Base-by-base conservation (phyloP, 2,797 vertebrate species). In the Oryzias sinensis region DNA sequence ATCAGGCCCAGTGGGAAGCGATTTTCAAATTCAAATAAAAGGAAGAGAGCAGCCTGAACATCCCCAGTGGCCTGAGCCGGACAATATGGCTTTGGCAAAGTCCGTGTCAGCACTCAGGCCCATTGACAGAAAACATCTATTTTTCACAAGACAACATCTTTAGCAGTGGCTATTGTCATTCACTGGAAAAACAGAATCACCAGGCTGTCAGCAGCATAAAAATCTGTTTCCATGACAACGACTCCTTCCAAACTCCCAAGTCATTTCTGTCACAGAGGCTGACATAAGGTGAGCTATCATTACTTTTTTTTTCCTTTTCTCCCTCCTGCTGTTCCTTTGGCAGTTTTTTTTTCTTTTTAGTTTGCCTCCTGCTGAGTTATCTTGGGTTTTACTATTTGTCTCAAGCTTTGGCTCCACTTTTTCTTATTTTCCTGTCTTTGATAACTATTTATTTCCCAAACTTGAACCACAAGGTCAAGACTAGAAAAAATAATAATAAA, bases 141-240 rank as follows among this genome's bases (percentile, higher is more conserved):
- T 84, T 79, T 73, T 72, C 72, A 66, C 53, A 60, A 68, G 73
- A 66, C 82, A 82, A 87, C 79, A 87, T 89, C 83, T 88, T 84
- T 79, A 87, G 87, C 65, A 13, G 70, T 33, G 56, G 72, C 40
- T 62, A 80, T 82, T 81, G 77, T 85, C 85, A 81, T 67, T 62
- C 63, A 44, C 59, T 58, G 42, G 45, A 54, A 63, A 77, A 76
- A 71, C 62, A 79, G 74, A 74, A 57, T 66, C 53, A 49, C 58
- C 49, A 41, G 40, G 65, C 72, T 67, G 66, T 62, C 75, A 81
- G 76, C 45, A 17, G 74, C 54, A 70, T 53, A 69, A 79, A 85
- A 84, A 77, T 76, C 80, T 15, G 89, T 90, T 87, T 83, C 88
- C 86, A 87, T 89, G 87, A 81, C 84, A 81, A 90, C 83, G 1